Conservation (phyloP, 2,797 vertebrate genomes). For the Micropoecilia bifurca region DNA sequence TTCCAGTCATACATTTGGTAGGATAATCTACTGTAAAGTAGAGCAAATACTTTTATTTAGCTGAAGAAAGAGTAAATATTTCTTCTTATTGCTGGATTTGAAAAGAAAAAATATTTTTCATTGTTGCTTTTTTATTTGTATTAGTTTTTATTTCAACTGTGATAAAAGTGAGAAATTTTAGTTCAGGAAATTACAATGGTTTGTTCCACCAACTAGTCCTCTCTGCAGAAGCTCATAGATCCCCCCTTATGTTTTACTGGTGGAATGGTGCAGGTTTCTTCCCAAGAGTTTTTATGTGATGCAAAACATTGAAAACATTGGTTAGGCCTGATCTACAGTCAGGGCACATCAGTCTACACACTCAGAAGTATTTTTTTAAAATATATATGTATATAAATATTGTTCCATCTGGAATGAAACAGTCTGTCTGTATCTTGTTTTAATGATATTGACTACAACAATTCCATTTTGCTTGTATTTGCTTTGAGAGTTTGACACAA, state of each 20-base stretch:
- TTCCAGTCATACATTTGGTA: too few relatives aligned
- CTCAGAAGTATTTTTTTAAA: conserved; percentile 40
- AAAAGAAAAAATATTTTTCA: neutral
- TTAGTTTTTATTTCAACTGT: neutral
- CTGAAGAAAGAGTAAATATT: neutral
- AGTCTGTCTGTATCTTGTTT: conserved; percentile 47
- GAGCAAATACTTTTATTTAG: too few relatives aligned
- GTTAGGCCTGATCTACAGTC: conserved; percentile 57
- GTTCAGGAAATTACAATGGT: neutral
- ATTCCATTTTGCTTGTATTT: conserved; percentile 31
- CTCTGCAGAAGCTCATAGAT: neutral
- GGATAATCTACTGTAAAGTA: too few relatives aligned
- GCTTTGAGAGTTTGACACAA: conserved; percentile 34
- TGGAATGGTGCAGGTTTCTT: conserved; percentile 1
- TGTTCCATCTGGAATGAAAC: conserved; percentile 36
- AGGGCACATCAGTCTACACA: conserved; percentile 43
- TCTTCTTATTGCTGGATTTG: neutral
- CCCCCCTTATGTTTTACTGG: neutral
- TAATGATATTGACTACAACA: conserved; percentile 39
- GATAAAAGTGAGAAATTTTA: neutral
- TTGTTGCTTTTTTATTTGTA: neutral
- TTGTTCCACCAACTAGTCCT: neutral
- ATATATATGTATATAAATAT: conserved; percentile 14
- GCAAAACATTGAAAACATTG: conserved; percentile 42
- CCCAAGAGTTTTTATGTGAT: conserved; percentile 40